Conservation (phyloP, 92 coral and sea anemone genomes). For the Anthopleura xanthogrammica region DNA sequence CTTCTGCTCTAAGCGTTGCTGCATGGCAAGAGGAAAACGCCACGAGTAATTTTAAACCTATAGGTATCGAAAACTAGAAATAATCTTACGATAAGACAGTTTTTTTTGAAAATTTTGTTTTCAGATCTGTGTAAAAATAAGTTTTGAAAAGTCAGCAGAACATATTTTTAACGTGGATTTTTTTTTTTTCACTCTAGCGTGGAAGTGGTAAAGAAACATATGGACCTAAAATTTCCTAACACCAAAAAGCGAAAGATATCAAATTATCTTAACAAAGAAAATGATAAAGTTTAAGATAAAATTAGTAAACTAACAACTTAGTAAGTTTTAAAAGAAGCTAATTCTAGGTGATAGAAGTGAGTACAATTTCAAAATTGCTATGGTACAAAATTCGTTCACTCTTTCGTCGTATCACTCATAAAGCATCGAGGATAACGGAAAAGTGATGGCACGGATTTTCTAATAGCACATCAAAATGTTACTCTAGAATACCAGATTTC, state of each 20-base stretch:
- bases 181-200: constrained; percentile 27
- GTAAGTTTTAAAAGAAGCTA: background rate
- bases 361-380: background rate
- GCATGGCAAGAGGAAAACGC: constrained; percentile 45
- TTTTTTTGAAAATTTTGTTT: constrained; percentile 1
- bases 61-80: background rate
- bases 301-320: background rate
- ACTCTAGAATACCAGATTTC: background rate
- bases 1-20: constrained; percentile 59
- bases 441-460: background rate
- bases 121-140: background rate
- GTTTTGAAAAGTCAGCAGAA: constrained; percentile 5
- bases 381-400: background rate
- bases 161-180: constrained; percentile 22
- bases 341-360: background rate
- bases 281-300: background rate
- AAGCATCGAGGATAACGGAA: background rate
- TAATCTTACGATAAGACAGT: constrained; percentile 11
- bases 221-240: constrained; percentile 13
- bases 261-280: constrained; percentile 8
- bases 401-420: background rate
- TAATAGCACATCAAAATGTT: background rate
- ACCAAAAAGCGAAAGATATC: constrained; percentile 24
- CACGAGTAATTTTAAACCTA: constrained; percentile 16
- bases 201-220: constrained; percentile 31